Base-by-base conservation (phyloP, 2,113 vertebrate genomes). In the Corythoichthys haematopterus region DNA sequence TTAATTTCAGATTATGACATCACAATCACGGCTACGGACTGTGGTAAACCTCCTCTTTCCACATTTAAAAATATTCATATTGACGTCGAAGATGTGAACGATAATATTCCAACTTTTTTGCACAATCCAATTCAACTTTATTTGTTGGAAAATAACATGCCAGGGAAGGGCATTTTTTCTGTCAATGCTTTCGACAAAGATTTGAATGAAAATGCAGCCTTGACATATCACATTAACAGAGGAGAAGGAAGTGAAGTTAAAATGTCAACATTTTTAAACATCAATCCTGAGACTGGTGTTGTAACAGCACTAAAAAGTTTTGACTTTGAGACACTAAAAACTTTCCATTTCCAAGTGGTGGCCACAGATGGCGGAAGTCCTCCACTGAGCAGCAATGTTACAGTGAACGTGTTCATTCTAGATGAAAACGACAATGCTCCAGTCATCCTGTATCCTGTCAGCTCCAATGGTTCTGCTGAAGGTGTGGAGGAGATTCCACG, bases 351-450 rank as follows among this genome's bases (percentile, higher is more conserved):
- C 66, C 78, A 83, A 33, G 84, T 92, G 36, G 67, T 81, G 0
- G 91, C 88, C 63, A 71, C 80, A 61, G 91, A 90, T 48, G 85
- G 79, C 38, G 88, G 90, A 71, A 75, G 48, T 75, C 88, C 86
- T 10, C n/a, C 84, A 15, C 37, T 87, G 3, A 88, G 78, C 78
- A 88, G 72, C 76, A 89, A 86, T 11, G 85, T 85, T 28, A 83
- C 87, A 67, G 84, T 43, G 6, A 43, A 43, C 6, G 40, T 43
- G 6, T 86, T 85, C 71, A 88, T 89, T 71, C 59, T 84, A 75
- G 88, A 88, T 69, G 83, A 83, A 75, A 90, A 90, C 64, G 86
- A 91, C 75, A 91, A 91, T 35, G 71, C 80, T 75, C 89, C 89
- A 69, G 84, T 89, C 64, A 87, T 88, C 66, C 77, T 89, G 69